Conservation (phyloP, 2,888 invertebrate species). For the Dicroscelio sp. region DNA sequence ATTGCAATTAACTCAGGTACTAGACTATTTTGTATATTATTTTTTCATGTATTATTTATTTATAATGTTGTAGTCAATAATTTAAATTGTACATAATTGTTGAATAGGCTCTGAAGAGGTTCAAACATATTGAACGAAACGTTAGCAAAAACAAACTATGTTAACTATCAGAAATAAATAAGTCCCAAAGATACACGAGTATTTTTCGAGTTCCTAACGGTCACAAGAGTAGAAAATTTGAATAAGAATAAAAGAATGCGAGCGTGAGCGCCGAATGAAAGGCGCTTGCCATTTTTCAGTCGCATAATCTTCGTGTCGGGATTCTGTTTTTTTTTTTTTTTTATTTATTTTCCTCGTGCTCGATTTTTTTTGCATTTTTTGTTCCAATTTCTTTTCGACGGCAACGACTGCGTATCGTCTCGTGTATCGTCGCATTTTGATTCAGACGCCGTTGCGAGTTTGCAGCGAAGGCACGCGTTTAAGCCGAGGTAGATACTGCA, state of each 20-base stretch:
- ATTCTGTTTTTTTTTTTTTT: slow-evolving; percentile 1
- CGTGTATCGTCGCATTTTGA: slow-evolving; percentile 64
- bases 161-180: too few species aligned
- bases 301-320: background rate
- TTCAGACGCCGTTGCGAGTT: slow-evolving; percentile 65
- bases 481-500: slow-evolving; percentile 57
- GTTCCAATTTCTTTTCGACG: background rate
- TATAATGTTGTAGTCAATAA: too few species aligned
- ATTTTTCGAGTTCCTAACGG: too few species aligned
- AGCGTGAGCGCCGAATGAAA: background rate
- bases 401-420: background rate
- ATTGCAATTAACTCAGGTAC: too few species aligned
- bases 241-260: slow-evolving; percentile 57
- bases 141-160: too few species aligned
- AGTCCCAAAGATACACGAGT: too few species aligned
- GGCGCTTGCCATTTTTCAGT: background rate
- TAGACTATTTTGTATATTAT: too few species aligned
- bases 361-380: slow-evolving; percentile 24
- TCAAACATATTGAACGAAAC: too few species aligned
- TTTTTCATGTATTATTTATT: too few species aligned
- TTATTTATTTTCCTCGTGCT: slow-evolving; percentile 20
- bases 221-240: too few species aligned
- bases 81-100: too few species aligned
- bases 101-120: too few species aligned
- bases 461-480: slow-evolving; percentile 69